Percentiles rank a stretch among this genome's conserved stretches.
Conservation (phyloP, 2,888 invertebrate genomes). For the Eucriotettix oculatus region DNA sequence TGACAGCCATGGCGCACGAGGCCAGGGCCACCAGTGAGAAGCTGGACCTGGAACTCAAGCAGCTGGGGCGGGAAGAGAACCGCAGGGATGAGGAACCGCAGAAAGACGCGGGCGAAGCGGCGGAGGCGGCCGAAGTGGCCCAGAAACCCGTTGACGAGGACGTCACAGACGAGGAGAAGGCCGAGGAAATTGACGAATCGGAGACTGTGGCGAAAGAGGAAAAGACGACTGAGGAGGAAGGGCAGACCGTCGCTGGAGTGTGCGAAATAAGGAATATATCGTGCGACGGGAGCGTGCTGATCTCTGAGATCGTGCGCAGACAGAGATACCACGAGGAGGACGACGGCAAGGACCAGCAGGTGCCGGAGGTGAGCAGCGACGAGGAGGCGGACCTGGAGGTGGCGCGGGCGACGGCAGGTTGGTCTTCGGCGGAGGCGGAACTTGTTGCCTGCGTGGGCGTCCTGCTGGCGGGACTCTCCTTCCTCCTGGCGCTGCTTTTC, state of each 20-base stretch:
- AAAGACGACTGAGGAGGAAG: not conserved
- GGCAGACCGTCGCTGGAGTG: not conserved
- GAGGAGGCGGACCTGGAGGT: constrained; percentile 2
- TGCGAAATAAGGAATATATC: not conserved
- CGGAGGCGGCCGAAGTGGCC: constrained; percentile 23
- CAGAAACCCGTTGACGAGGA: constrained; percentile 26
- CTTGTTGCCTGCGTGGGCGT: not conserved
- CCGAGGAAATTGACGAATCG: constrained; percentile 19
- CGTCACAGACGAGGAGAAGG: constrained; percentile 9
- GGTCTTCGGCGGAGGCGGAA: not conserved
- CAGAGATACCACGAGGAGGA: not conserved
- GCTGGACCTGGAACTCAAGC: constrained; percentile 29
- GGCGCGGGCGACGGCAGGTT: not conserved
- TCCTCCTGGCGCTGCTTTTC: not conserved
- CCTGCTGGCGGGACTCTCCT: not conserved
- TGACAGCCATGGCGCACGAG: constrained; percentile 57
- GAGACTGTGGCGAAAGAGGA: constrained; percentile 19
- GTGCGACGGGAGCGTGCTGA: not conserved
- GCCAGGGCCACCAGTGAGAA: constrained; percentile 58
- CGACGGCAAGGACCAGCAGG: not conserved
- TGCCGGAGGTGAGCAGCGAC: not conserved
- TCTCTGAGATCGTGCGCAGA: not conserved
- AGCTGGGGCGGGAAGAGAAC: constrained; percentile 12
- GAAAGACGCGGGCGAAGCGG: constrained; percentile 15
- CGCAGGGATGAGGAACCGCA: constrained; percentile 19